phyloP scores from a whole-genome alignment of 2,888 invertebrate genomes.

The Cacoxenus indagator region DNA sequence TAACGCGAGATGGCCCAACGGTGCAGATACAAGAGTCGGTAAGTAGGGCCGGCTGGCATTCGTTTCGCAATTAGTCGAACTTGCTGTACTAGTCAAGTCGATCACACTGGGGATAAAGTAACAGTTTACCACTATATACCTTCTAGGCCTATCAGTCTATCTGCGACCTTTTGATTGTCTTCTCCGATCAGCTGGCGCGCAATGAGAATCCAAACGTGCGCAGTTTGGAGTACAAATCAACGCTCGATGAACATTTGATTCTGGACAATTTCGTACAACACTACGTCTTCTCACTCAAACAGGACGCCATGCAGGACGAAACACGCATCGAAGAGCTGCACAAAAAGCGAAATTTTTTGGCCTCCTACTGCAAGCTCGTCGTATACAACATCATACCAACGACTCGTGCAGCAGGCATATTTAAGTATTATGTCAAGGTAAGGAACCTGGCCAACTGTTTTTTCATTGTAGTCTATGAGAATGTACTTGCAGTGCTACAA shows the following conservation, averaged over 20 bases:
- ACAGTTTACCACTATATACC: neutral
- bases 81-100: too few relatives aligned
- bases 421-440: slow-evolving; percentile 97
- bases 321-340: slow-evolving; percentile 97
- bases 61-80: too few relatives aligned
- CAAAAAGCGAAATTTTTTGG: slow-evolving; percentile 94
- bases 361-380: slow-evolving; percentile 97
- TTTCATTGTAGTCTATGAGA: too few relatives aligned
- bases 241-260: slow-evolving; percentile 82
- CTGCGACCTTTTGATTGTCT: slow-evolving; percentile 94
- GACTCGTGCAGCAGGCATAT: slow-evolving; percentile 91
- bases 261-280: slow-evolving; percentile 93
- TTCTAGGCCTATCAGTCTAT: slow-evolving; percentile 91
- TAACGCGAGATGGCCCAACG: slow-evolving; percentile 79
- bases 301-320: slow-evolving; percentile 95
- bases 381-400: slow-evolving; percentile 97
- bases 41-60: slow-evolving; percentile 39
- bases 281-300: slow-evolving; percentile 93
- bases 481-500: slow-evolving; percentile 92
- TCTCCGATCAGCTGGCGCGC: slow-evolving; percentile 84
- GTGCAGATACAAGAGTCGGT: slow-evolving; percentile 83
- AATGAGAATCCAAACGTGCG: slow-evolving; percentile 73
- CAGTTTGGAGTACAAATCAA: slow-evolving; percentile 84
- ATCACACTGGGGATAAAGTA: neutral
- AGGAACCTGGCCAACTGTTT: slow-evolving; percentile 16